phyloP scores from a whole-genome alignment of 2,888 invertebrate species.

The Oligia latruncula region DNA sequence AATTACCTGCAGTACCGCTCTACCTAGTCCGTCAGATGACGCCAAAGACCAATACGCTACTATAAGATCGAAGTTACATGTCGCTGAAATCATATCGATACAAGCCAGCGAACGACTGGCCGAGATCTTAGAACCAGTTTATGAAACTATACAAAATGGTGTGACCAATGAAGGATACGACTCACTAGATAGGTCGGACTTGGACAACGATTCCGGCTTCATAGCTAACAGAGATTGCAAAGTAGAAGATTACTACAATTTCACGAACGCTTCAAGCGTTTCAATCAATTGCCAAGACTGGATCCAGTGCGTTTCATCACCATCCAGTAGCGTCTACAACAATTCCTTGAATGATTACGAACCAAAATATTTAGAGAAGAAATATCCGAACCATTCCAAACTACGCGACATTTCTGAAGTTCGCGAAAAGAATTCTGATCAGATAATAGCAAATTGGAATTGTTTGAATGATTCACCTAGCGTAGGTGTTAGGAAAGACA shows the following conservation, averaged over 20 bases:
- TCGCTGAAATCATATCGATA: constrained; percentile 87
- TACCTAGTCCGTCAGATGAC: constrained; percentile 73
- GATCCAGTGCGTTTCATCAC: constrained; percentile 80
- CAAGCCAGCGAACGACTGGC: constrained; percentile 84
- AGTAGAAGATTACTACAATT: constrained; percentile 79
- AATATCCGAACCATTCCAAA: constrained; percentile 71
- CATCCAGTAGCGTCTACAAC: constrained; percentile 79
- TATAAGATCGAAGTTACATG: constrained; percentile 81
- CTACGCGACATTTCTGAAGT: constrained; percentile 64
- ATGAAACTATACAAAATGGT: constrained; percentile 83
- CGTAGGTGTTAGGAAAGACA: constrained; percentile 50
- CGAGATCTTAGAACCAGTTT: constrained; percentile 85
- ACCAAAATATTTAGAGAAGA: constrained; percentile 73
- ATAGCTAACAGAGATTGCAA: constrained; percentile 73
- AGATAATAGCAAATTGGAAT: constrained; percentile 55
- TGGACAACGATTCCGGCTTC: constrained; percentile 76
- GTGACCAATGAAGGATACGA: constrained; percentile 80
- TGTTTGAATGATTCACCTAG: constrained; percentile 37
- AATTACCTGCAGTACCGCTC: constrained; percentile 82
- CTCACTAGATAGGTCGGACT: constrained; percentile 75
- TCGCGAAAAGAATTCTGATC: constrained; percentile 60
- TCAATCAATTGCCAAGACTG: constrained; percentile 84
- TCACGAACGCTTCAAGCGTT: constrained; percentile 82
- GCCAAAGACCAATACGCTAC: constrained; percentile 74
- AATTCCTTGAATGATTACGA: constrained; percentile 79